phyloP scores from a whole-genome alignment of 37 sponge, comb jelly and placozoan species.

The Lycopodina hypogea region DNA sequence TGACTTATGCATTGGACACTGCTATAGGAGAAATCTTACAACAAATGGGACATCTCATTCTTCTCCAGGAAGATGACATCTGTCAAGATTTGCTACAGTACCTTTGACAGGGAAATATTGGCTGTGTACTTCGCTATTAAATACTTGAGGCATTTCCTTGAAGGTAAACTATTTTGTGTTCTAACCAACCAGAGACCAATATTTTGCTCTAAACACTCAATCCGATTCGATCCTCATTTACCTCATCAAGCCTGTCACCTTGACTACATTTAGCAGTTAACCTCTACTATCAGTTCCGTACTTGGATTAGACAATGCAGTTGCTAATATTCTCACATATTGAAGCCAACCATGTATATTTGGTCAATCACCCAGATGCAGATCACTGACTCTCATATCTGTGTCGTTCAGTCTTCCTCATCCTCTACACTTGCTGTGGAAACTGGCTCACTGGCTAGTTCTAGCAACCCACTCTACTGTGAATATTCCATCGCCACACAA shows the following conservation, averaged over 20 bases:
- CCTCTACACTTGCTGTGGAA: conserved; percentile 32
- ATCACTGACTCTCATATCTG: conserved; percentile 34
- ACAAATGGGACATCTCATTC: conserved; percentile 39
- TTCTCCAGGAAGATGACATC: conserved; percentile 53
- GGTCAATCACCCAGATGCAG: conserved; percentile 42
- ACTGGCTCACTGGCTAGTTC: conserved; percentile 33
- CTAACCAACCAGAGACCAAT: conserved; percentile 67
- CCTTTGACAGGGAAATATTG: conserved; percentile 64
- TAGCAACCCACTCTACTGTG: conserved; percentile 29
- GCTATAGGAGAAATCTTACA: conserved; percentile 60
- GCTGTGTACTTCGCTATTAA: conserved; percentile 57
- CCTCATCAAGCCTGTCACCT: conserved; percentile 55
- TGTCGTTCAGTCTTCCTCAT: conserved; percentile 31
- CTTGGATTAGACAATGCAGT: conserved; percentile 49
- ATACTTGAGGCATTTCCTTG: conserved; percentile 61
- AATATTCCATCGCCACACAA: conserved; percentile 44
- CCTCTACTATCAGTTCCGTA: conserved; percentile 57
- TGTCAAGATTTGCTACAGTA: conserved; percentile 63
- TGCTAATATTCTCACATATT: conserved; percentile 57
- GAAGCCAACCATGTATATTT: conserved; percentile 49
- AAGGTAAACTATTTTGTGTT: conserved; percentile 47
- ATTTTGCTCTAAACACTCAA: conserved; percentile 11
- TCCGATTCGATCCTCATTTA: conserved; percentile 44
- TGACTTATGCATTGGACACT: conserved; percentile 57
- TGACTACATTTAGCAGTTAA: conserved; percentile 65